Conservation (phyloP, 2,888 invertebrate species). For the Cryptocheilus praepositus region DNA sequence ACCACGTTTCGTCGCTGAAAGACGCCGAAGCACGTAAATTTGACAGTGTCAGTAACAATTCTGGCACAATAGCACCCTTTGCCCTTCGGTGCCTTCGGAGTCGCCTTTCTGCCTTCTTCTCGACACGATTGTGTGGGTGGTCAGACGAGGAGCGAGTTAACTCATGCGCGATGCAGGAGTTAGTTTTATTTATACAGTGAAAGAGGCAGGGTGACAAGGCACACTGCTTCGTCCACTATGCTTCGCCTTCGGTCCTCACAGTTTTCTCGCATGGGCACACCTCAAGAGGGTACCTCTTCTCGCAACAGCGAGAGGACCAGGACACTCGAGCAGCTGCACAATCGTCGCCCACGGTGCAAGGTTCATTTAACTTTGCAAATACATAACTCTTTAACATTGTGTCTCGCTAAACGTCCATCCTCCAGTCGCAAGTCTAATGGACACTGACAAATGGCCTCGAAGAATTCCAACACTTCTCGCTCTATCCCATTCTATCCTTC, state of each 20-base stretch:
- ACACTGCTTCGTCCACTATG: constrained; percentile 38
- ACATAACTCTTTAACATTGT: constrained; percentile 69
- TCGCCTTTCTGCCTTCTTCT: neutral
- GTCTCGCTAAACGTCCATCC: constrained; percentile 58
- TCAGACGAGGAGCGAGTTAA: constrained; percentile 22
- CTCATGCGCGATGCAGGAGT: constrained; percentile 38
- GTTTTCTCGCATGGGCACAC: constrained; percentile 65
- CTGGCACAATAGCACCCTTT: too few species aligned
- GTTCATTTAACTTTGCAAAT: constrained; percentile 69
- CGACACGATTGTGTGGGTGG: constrained; percentile 18
- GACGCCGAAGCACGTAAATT: too few species aligned
- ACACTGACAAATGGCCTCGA: constrained; percentile 55
- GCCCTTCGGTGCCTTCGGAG: too few species aligned
- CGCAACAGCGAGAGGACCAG: constrained; percentile 23
- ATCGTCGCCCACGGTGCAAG: constrained; percentile 63
- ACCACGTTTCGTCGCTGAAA: too few species aligned
- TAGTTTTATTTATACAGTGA: constrained; percentile 49
- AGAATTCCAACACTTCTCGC: constrained; percentile 29
- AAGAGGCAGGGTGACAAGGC: constrained; percentile 35
- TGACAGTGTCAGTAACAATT: too few species aligned
- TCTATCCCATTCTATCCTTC: too few species aligned
- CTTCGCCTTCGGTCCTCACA: constrained; percentile 40
- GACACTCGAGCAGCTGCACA: constrained; percentile 62
- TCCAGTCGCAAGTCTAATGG: constrained; percentile 51
- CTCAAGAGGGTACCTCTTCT: constrained; percentile 55